Conservation (phyloP, 2,113 vertebrate genomes). For the Mirounga angustirostris region DNA sequence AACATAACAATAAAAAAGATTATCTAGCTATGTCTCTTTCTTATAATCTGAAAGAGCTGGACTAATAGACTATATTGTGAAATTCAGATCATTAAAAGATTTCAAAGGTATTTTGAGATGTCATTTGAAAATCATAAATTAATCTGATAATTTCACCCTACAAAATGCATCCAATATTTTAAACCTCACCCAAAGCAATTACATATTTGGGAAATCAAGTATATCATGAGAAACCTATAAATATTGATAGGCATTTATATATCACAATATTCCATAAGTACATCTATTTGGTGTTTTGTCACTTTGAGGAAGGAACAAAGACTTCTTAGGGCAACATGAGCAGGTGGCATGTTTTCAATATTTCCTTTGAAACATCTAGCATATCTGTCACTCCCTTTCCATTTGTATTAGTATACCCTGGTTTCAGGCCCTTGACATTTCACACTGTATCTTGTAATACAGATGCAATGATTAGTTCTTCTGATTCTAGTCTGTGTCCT, state of each 20-base stretch:
- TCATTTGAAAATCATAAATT: neutral
- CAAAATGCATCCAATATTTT: neutral
- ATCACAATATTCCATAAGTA: neutral
- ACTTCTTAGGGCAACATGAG: neutral
- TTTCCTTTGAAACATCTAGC: neutral
- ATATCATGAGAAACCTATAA: neutral
- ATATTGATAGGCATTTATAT: neutral
- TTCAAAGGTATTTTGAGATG: neutral
- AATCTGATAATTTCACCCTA: neutral
- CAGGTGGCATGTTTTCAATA: neutral
- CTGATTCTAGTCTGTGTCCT: neutral
- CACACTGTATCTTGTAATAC: neutral
- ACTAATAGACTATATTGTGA: neutral
- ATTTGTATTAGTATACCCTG: neutral
- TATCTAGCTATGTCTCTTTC: neutral
- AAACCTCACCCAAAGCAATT: neutral
- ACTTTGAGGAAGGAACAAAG: neutral
- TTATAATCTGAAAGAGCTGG: neutral
- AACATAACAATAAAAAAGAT: neutral
- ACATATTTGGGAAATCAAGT: slow-evolving; percentile 34
- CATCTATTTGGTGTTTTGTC: neutral
- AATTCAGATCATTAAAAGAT: neutral
- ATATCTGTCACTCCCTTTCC: neutral
- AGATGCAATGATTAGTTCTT: neutral
- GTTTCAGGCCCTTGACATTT: neutral